phyloP scores from a whole-genome alignment of 2,113 vertebrate species.

The Dipodomys merriami region DNA sequence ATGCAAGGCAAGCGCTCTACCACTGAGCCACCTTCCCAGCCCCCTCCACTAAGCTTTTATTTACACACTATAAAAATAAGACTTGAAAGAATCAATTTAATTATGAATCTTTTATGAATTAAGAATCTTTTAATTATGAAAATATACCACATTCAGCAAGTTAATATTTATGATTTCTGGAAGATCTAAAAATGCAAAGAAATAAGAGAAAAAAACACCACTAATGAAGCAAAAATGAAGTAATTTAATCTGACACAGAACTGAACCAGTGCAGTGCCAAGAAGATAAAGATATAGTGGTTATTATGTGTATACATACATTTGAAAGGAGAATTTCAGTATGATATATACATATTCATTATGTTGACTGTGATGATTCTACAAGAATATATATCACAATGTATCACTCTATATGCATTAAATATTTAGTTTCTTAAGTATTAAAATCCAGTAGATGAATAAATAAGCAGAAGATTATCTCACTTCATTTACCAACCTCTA shows the following conservation, averaged over 20 bases:
- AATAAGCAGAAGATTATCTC: not conserved
- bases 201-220: not conserved
- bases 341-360: not conserved
- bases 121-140: not conserved
- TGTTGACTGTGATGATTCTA: not conserved
- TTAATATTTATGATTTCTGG: not conserved
- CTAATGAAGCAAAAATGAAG: not conserved
- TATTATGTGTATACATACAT: not conserved
- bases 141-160: not conserved
- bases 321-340: not conserved
- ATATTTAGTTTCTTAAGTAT: not conserved
- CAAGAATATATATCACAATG: not conserved
- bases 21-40: too few relatives aligned
- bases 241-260: not conserved
- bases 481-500: not conserved
- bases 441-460: not conserved
- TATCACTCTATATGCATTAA: not conserved
- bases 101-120: not conserved
- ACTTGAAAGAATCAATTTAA: not conserved
- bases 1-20: too few relatives aligned
- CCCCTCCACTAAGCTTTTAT: too few relatives aligned
- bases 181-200: not conserved
- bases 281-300: not conserved
- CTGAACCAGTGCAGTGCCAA: not conserved
- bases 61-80: not conserved